A percentile compares a stretch with the other conserved stretches of the same genome.
Evolutionary conservation across 2,888 invertebrate genomes (phyloP).

Genomic region (Octodonta nipae): DNA sequence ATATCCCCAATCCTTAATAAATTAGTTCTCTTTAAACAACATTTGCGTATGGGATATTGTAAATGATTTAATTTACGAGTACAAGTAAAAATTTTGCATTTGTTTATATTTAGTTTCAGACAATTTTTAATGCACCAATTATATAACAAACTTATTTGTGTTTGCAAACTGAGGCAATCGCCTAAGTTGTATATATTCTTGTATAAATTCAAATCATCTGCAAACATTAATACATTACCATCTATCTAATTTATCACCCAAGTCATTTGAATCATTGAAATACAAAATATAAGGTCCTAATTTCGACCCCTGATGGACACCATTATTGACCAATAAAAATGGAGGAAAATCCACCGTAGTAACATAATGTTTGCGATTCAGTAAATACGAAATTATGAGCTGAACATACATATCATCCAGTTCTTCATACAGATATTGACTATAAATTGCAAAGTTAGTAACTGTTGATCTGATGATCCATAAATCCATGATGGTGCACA

Average conservation of each 20-base stretch:
- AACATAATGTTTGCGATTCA: background rate
- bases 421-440: conserved; percentile 3
- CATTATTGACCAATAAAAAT: background rate
- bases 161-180: no score
- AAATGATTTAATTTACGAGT: no score
- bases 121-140: no score
- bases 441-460: no score
- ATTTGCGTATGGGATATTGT: no score
- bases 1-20: conserved; percentile 3
- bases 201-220: conserved; percentile 5
- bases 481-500: conserved; percentile 2
- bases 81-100: no score
- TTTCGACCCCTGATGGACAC: conserved; percentile 1
- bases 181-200: no score
- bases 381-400: conserved; percentile 1
- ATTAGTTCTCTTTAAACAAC: no score
- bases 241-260: background rate
- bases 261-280: conserved; percentile 2
- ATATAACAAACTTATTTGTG: no score
- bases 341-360: background rate
- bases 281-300: conserved; percentile 4
- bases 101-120: no score
- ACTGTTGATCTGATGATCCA: conserved; percentile 3
- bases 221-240: conserved; percentile 3
- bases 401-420: conserved; percentile 3